A percentile compares a stretch with the other conserved stretches of the same genome.
phyloP scores from a whole-genome alignment of 2,113 vertebrate genomes.

The Rattus rattus region DNA sequence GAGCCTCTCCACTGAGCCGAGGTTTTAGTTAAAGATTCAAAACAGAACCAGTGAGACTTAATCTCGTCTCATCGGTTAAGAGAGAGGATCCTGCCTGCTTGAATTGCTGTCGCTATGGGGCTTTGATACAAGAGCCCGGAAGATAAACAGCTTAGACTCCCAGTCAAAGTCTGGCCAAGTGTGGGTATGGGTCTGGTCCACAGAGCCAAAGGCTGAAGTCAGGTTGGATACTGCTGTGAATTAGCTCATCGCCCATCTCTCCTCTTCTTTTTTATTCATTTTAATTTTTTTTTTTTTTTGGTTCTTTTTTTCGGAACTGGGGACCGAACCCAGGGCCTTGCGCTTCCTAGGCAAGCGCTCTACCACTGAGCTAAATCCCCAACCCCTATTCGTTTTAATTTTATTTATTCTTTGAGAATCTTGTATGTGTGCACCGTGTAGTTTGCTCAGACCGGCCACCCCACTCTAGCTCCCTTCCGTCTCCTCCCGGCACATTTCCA shows the following conservation, averaged over 20 bases:
- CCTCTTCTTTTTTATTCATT: not conserved
- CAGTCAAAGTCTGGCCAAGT: not conserved
- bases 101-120: not conserved
- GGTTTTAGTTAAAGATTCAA: constrained; percentile 27
- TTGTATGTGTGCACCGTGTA: not conserved
- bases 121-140: not conserved
- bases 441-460: not conserved
- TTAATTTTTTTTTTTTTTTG: too few relatives aligned
- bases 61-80: not conserved
- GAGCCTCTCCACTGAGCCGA: not conserved
- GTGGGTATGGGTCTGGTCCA: too few relatives aligned
- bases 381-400: too few relatives aligned
- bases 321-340: too few relatives aligned
- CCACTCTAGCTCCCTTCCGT: not conserved
- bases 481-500: not conserved
- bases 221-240: not conserved
- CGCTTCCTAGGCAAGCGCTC: too few relatives aligned
- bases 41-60: not conserved
- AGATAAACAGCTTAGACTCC: not conserved
- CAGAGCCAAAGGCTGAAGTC: not conserved
- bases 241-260: not conserved
- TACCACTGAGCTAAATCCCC: too few relatives aligned
- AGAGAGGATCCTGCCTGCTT: not conserved
- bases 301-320: too few relatives aligned
- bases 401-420: not conserved